A percentile compares a stretch with the other conserved stretches of the same genome.
phyloP scores from a whole-genome alignment of 2,113 vertebrate species.

The Ciconia maguari region DNA sequence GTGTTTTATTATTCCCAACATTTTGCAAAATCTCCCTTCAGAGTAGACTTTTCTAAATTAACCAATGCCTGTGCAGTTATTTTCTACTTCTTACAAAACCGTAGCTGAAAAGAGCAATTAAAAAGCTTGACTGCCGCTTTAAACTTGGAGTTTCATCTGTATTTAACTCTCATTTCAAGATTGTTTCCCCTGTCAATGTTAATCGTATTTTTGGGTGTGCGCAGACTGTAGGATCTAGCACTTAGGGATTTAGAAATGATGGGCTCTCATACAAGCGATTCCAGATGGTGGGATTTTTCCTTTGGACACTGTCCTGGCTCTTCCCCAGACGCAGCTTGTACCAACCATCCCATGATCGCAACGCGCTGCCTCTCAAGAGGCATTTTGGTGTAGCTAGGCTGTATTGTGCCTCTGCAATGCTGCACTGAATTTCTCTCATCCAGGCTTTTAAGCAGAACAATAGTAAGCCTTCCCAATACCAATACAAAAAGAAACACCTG shows the following conservation, averaged over 20 bases:
- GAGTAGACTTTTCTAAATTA: conserved; percentile 30
- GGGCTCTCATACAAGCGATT: background rate
- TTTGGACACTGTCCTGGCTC: background rate
- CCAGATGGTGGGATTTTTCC: conserved; percentile 1
- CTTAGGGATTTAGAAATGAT: conserved; percentile 2
- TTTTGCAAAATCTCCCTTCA: conserved; percentile 33
- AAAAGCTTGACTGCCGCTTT: background rate
- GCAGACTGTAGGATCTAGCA: background rate
- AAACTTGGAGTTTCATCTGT: background rate
- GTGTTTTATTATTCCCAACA: conserved; percentile 19
- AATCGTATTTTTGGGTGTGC: background rate
- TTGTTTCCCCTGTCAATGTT: background rate
- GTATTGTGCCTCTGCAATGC: background rate
- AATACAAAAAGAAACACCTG: background rate
- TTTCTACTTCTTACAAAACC: background rate
- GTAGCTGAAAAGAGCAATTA: conserved; percentile 15
- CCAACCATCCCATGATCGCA: background rate
- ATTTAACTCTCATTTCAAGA: background rate
- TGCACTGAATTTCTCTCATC: background rate
- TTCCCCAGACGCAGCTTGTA: background rate
- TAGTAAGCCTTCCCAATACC: background rate
- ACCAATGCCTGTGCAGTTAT: background rate
- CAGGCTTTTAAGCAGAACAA: background rate
- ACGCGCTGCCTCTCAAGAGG: rapidly evolving
- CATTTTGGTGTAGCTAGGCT: background rate